phyloP scores from a whole-genome alignment of 2,888 invertebrate species.

The Noctua janthe region DNA sequence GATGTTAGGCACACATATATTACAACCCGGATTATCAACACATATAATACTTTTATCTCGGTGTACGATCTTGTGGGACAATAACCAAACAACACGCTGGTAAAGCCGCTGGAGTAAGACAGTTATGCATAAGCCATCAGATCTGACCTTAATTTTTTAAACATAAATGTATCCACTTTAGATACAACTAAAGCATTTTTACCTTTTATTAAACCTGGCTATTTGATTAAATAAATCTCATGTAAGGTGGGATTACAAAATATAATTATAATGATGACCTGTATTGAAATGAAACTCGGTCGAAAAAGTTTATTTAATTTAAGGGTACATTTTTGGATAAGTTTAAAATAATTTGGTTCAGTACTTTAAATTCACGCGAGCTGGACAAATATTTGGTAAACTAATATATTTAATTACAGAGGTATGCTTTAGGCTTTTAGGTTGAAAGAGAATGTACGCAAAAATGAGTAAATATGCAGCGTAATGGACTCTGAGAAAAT shows the following conservation, averaged over 20 bases:
- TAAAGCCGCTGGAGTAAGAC: too few species aligned
- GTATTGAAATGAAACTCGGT: not conserved
- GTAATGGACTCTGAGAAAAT: not conserved
- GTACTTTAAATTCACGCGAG: not conserved
- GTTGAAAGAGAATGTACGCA: not conserved
- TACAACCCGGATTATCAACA: too few species aligned
- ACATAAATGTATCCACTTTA: not conserved
- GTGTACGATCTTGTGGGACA: too few species aligned
- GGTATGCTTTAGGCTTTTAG: not conserved
- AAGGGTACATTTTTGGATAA: not conserved
- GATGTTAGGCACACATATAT: too few species aligned
- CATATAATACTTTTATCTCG: too few species aligned
- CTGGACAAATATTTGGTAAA: not conserved
- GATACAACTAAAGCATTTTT: not conserved
- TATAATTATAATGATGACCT: not conserved
- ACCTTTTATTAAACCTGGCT: not conserved
- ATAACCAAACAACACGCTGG: too few species aligned
- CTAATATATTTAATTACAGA: not conserved
- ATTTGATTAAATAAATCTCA: not conserved
- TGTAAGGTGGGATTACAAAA: not conserved
- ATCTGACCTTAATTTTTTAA: not conserved
- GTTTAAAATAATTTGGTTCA: not conserved
- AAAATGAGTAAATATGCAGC: not conserved
- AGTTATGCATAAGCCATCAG: too few species aligned
- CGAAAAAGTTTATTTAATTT: slow-evolving; percentile 5